Evolutionary conservation across 2,888 invertebrate species (phyloP), one percentile per base, ranked within the genome.

Genomic region (Dastarcus helophoroides): DNA sequence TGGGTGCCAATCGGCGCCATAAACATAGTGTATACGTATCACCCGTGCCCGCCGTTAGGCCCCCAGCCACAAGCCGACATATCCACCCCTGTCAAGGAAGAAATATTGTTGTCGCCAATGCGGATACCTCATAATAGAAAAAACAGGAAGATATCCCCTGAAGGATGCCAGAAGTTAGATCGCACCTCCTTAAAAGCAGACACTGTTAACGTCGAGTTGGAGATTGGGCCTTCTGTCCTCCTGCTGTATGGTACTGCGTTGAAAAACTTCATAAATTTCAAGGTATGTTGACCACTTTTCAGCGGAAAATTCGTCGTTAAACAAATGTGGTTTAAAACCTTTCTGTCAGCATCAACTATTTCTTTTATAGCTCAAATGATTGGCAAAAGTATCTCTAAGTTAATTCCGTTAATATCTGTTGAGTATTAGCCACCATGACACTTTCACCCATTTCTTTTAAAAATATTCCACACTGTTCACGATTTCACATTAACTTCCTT

Each of bases 81-180:
- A 14, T 88, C 91, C 2, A 91, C 91, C 2, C 93, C 93, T 1
- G 90, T 91, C 51, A 88, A 89, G 58, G 93, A 94, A 61, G 93
- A 93, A 63, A 81, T 89, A 38, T 64, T 94, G 2, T 60, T 93
- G 13, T 88, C 89, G 3, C 93, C 94, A 0, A 88, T 94, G 71
- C 70, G 91, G 43, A 89, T 91, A 59, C 88, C 88, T 0, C 71
- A 81, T 40, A 73, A 76, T 48, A 67, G 44, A 31, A 60, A 57
- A 37, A 51, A 45, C 15, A 51, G 53, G 32, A 54, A 57, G 42
- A 42, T 55, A 8, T 56, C 59, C 3, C 56, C 58, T 1, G 68
- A 77, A 39, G 79, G 77, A 8, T 61, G 65, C 13, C 74, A 77
- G 36, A 80, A 81, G 52, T 94, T 94, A 53, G 91, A 94, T 64